Conservation (phyloP, 2,113 vertebrate species). For the Campylorhamphus procurvoides region DNA sequence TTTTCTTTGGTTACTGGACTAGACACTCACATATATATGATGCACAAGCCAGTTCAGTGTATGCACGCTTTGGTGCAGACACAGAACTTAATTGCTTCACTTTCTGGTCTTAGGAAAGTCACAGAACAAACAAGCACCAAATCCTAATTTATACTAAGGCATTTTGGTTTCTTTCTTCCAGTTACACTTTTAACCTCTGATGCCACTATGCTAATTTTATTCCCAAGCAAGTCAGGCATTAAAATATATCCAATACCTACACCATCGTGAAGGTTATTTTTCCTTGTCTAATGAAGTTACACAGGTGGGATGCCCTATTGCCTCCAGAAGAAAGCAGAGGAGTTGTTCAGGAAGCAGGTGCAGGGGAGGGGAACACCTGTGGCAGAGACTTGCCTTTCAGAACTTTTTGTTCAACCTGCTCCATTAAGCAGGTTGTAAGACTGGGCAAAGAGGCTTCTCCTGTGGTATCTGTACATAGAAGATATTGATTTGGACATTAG, state of each 20-base stretch:
- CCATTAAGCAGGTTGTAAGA: not conserved
- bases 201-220: not conserved
- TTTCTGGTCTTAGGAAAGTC: not conserved
- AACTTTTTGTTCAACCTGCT: not conserved
- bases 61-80: not conserved
- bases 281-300: not conserved
- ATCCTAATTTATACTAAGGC: not conserved
- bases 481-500: not conserved
- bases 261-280: not conserved
- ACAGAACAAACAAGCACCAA: not conserved
- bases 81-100: not conserved
- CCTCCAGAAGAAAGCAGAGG: not conserved
- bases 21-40: not conserved
- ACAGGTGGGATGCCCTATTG: not conserved
- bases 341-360: not conserved
- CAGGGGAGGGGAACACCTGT: not conserved
- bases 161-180: not conserved
- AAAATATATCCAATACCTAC: not conserved
- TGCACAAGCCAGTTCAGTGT: not conserved
- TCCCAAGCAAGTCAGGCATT: not conserved
- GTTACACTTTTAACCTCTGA: not conserved
- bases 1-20: not conserved
- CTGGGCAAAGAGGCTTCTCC: not conserved
- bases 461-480: not conserved
- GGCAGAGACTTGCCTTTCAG: not conserved